A percentile compares a stretch with the other conserved stretches of the same genome.
Conservation (phyloP, 2,113 vertebrate species). For the Bungarus multicinctus region DNA sequence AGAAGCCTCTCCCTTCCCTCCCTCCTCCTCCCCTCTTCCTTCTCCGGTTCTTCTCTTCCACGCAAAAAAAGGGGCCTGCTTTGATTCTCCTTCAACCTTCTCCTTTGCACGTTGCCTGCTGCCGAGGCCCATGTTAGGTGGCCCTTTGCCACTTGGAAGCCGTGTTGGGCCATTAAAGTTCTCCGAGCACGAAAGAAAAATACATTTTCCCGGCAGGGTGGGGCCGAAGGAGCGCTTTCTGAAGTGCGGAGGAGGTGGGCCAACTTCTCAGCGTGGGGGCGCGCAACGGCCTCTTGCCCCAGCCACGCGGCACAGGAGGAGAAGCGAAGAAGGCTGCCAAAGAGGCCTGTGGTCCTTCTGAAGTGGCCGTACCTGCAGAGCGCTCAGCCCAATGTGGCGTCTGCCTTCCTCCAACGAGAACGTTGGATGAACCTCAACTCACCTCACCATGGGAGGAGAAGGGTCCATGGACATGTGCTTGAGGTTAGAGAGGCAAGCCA, state of each 20-base stretch:
- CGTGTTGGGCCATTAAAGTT: constrained; percentile 42
- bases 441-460: not conserved
- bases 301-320: not conserved
- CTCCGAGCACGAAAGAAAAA: constrained; percentile 52
- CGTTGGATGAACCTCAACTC: not conserved
- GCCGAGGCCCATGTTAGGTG: constrained; percentile 51
- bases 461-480: not conserved
- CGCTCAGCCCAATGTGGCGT: not conserved
- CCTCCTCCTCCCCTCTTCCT: no score
- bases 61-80: constrained; percentile 10
- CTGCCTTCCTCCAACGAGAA: not conserved
- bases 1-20: not conserved
- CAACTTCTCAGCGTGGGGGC: not conserved
- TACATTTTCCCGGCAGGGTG: constrained; percentile 38
- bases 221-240: constrained; percentile 51
- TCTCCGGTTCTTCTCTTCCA: constrained; percentile 1
- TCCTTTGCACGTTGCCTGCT: constrained; percentile 22
- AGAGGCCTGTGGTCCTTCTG: not conserved
- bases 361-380: not conserved
- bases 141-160: constrained; percentile 57
- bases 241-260: constrained; percentile 31
- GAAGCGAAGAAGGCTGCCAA: not conserved
- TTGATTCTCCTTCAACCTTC: not conserved
- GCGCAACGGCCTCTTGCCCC: not conserved
- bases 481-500: not conserved